Evolutionary conservation across 2,113 vertebrate species (phyloP).

Genomic region (Rynchops niger): DNA sequence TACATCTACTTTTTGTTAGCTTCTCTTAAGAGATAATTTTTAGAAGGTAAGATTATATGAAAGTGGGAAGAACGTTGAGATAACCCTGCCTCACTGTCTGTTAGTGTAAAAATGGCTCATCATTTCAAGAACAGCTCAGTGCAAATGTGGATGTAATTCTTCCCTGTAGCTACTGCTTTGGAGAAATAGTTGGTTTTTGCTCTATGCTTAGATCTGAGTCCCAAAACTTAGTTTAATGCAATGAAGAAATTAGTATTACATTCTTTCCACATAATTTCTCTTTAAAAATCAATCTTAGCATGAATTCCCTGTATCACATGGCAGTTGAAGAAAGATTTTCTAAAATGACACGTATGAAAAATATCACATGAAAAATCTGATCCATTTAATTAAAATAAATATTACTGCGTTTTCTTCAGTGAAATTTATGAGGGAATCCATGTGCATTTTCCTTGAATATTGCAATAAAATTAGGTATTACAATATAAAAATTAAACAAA

Average conservation of each 20-base stretch:
- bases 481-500: slow-evolving; percentile 40
- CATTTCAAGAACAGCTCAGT: background rate
- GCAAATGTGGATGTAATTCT: background rate
- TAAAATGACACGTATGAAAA: background rate
- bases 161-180: background rate
- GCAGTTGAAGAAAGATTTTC: background rate
- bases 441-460: background rate
- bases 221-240: background rate
- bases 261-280: background rate
- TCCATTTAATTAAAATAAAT: background rate
- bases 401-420: background rate
- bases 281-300: background rate
- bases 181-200: background rate
- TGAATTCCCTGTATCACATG: background rate
- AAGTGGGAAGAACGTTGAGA: background rate
- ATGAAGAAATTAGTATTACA: background rate
- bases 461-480: background rate
- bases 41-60: background rate
- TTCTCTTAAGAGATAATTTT: background rate
- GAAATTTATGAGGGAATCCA: background rate
- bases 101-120: background rate
- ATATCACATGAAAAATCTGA: background rate
- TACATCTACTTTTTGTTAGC: background rate
- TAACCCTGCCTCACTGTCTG: background rate
- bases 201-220: background rate